A percentile compares a stretch with the other conserved stretches of the same genome.
These are phyloP conservation scores for Anisognathus igniventris DNA, from an alignment of 2,797 vertebrate species.

Conservation along the genomic window DNA sequence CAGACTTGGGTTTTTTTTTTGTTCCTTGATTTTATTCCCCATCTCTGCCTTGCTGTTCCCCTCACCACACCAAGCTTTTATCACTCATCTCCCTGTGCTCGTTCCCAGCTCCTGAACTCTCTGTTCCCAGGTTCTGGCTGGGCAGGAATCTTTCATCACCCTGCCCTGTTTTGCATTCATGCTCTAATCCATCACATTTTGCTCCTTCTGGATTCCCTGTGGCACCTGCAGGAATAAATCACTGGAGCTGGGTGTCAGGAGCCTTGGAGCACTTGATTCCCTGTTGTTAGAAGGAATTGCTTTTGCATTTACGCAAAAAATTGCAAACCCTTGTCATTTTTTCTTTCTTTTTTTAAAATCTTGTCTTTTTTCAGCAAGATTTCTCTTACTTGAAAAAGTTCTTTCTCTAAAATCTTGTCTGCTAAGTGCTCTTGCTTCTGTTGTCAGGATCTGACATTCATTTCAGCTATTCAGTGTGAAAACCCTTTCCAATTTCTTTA, in stretches of 20 bases:
- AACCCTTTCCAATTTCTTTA: conserved; percentile 3
- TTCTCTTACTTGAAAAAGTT: background rate
- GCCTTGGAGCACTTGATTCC: background rate
- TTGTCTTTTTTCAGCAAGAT: background rate
- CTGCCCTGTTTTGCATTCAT: background rate
- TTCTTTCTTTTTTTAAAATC: background rate
- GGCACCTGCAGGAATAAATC: background rate
- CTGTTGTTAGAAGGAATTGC: background rate
- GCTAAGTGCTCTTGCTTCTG: background rate
- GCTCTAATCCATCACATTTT: background rate
- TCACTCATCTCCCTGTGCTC: background rate
- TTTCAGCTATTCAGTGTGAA: background rate
- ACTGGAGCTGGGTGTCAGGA: background rate
- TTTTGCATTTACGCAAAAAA: background rate
- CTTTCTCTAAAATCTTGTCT: background rate
- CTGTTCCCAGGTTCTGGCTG: background rate
- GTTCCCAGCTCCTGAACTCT: background rate
- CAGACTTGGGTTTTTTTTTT: accelerated
- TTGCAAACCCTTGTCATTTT: background rate
- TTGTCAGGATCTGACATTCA: background rate
- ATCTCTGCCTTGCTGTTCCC: background rate
- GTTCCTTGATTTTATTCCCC: background rate
- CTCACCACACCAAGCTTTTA: background rate
- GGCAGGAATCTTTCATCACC: background rate
- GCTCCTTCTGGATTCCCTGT: background rate